These are phyloP conservation scores for Drosophila nr. perissopoda DNA, from an alignment of 2,888 invertebrate species.

Conservation along the genomic window DNA sequence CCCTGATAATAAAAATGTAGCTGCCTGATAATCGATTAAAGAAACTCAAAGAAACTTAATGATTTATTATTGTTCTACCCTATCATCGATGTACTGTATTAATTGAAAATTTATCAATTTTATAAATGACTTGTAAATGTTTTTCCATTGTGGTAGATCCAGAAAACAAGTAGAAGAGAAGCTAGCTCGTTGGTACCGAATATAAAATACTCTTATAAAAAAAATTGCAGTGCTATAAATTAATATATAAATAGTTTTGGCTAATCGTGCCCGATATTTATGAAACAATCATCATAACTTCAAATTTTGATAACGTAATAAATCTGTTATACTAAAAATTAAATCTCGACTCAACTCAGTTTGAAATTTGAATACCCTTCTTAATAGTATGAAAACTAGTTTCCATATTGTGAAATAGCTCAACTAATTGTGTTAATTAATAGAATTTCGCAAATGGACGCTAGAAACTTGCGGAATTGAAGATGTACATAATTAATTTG, in stretches of 20 bases:
- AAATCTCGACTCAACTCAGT: neutral
- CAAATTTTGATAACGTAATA: neutral
- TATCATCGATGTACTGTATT: neutral
- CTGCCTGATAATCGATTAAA: slow-evolving; percentile 13
- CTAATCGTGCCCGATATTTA: neutral
- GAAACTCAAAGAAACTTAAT: slow-evolving; percentile 4
- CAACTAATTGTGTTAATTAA: slow-evolving; percentile 12
- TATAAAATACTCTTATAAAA: neutral
- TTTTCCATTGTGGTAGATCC: slow-evolving; percentile 9
- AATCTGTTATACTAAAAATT: neutral
- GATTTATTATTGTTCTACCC: neutral
- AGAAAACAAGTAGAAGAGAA: neutral
- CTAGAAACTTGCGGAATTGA: neutral
- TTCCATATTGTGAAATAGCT: slow-evolving; percentile 5
- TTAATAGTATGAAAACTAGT: neutral
- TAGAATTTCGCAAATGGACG: neutral
- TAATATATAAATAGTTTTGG: neutral
- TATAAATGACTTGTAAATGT: slow-evolving; percentile 3
- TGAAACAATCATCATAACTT: no score
- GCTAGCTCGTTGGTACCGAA: neutral
- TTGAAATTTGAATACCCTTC: no score
- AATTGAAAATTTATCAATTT: slow-evolving; percentile 12
- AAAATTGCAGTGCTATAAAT: no score
- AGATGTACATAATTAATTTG: neutral
- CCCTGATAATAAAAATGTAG: slow-evolving; percentile 19